A percentile compares a stretch with the other conserved stretches of the same genome.
Evolutionary conservation across 2,797 vertebrate genomes (phyloP).

Genomic region (Bucorvus abyssinicus): DNA sequence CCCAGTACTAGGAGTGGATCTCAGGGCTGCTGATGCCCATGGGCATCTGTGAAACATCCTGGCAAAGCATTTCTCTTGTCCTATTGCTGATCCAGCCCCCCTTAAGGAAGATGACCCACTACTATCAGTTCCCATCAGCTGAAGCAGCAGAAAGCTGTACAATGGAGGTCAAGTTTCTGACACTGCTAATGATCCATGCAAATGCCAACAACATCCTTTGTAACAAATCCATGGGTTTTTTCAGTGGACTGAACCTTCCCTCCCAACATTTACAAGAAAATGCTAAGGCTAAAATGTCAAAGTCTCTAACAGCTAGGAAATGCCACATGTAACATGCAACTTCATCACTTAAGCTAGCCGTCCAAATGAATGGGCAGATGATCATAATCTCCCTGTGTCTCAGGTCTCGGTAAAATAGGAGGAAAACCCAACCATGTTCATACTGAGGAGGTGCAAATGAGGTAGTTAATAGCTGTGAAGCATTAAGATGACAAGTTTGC

Average conservation of each 20-base stretch:
- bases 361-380: background rate
- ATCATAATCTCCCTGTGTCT: background rate
- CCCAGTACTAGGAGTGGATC: background rate
- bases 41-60: background rate
- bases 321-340: background rate
- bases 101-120: background rate
- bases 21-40: background rate
- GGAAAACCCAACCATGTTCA: background rate
- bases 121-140: background rate
- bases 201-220: background rate
- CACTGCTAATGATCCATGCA: background rate
- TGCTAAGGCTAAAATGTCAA: background rate
- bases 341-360: background rate
- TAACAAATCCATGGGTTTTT: background rate
- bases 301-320: background rate
- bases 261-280: background rate
- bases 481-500: background rate
- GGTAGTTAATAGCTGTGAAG: background rate
- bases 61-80: background rate
- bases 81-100: background rate
- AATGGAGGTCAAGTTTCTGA: background rate
- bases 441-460: background rate
- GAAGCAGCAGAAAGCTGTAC: background rate
- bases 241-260: background rate
- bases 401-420: background rate